Evolutionary conservation across 2,797 vertebrate species (phyloP), one percentile per base, ranked within the genome.

Genomic region (Semotilus atromaculatus): DNA sequence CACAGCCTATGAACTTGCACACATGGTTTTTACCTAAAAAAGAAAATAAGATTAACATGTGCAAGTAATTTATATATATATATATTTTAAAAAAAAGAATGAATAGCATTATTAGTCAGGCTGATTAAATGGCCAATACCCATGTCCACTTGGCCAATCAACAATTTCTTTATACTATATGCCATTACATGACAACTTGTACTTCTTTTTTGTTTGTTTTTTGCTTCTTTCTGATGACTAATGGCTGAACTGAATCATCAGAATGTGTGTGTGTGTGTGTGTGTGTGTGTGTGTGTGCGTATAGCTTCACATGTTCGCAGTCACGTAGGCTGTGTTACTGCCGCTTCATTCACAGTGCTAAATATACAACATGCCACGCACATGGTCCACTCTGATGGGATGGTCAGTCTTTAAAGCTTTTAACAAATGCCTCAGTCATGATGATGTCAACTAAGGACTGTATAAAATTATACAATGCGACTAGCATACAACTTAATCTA

Each of bases 1-100:
- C 98, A 82, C 98, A 99, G 89, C 98, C 98, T 55, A 99, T 98
- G 87, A 99, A 99, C 89, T 98, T 97, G 93, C 97, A 99, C 86
- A 99, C 97, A 66, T 98, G 97, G 91, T 98, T 96, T 90, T 97
- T 97, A 90, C 96, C 96, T 97, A 86, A 7, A 73, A 80, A 26
- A 85, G 82, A 70, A 72, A 90, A 87, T 9, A 70, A 40, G 38
- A 80, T 60, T n/a, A 36, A 70, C 2, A 51, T 5, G 51, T 1
- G 34, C 7, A 38, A 36, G 23, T 40, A 5, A 77, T 40, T 40
- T 77, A 26, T 26, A 34, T 36, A 7, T 1, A 36, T n/a, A n/a
- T n/a, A n/a, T n/a, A n/a, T n/a, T n/a, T 31, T 21, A 10, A n/a
- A 58, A 58, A 26, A 40, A 40, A 38, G 5, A 9, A 36, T 19